Evolutionary conservation across 2,888 invertebrate genomes (phyloP), one percentile per base, ranked within the genome.

Genomic region (Sarcophaga rosellei): DNA sequence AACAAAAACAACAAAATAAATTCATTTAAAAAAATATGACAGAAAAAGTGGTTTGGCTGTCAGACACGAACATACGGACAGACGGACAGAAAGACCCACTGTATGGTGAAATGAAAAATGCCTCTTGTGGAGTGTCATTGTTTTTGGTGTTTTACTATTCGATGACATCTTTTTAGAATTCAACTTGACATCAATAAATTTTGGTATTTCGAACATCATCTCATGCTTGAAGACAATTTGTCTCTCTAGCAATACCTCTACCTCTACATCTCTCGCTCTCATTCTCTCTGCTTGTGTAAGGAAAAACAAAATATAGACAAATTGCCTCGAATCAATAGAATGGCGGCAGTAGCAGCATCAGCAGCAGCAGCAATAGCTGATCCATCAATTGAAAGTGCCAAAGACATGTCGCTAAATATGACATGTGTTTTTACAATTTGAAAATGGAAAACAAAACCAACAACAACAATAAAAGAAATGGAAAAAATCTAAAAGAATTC

Each of bases 111-210:
- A 35, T 35, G 8, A 53, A 17, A 53, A 53, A 53, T 53, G 17
- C 53, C 17, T 53, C 53, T 53, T 4, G 17, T 53, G 0, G 53
- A 53, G 53, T 53, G 53, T 17, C 53, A 17, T 68, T 72, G 72
- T 81, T 81, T 20, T 65, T 62, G 63, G 11, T 66, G 53, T 47
- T 59, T 61, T 62, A 47, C n/a, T 15, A 59, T 75, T 59, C 59
- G 77, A 21, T 78, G 81, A 74, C 85, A 85, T 81, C 68, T 81
- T 63, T 69, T 78, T 17, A 57, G 35, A 74, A 68, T 59, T 77
- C 73, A 68, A 81, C 76, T 81, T 85, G 84, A 73, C 84, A 85
- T 57, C 76, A 77, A 85, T 85, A 85, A 76, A 57, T 76, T 81
- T 57, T 73, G 21, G 53, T 35, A 10, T 21, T 44, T 44, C 11